Base-by-base conservation (phyloP, 2,113 vertebrate species). In the Phaethornis superciliosus region DNA sequence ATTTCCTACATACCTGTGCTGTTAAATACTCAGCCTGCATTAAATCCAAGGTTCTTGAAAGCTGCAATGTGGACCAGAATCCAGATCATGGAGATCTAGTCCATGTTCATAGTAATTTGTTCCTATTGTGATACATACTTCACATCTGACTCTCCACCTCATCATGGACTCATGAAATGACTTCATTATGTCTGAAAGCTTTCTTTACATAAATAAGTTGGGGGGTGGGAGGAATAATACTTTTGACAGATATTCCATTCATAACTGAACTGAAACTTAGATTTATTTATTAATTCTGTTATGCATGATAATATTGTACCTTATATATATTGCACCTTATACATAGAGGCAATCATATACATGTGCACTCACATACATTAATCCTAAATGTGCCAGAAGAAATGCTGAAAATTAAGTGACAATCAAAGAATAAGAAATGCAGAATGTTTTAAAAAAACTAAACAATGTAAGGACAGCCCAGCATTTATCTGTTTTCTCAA, bases 181-280 rank as follows among this genome's bases (percentile, higher is more conserved):
- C 18, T 58, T 69, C 30, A 20, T 33, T 21, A 60, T 52, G 30
- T 52, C 51, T 26, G 52, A 16, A 85, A 44, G 2, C 69, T 15
- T 90, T 3, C 23, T 79, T 28, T 72, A 35, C 4, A 42, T 56
- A 47, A 59, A 60, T 21, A 81, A 74, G 7, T 7, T 12, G 27
- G 9, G 3, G 47, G 26, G 1, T 0, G 6, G 24, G 51, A 7
- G n/a, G n/a, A n/a, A n/a, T n/a, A 30, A 63, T 28, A 14, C 17
- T 52, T 71, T 52, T 75, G 28, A 64, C 26, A 69, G 32, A 30
- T 72, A 13, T 88, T 85, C 28, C 23, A 55, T 30, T 89, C 11
- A 13, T 55, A 62, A n/a, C 10, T 93, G 49, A 58, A 58, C 19
- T 24, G 56, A 70, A 62, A 52, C 22, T 27, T 69, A 11, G 7